Percentiles rank a stretch among this genome's conserved stretches.
Evolutionary conservation across 2,888 invertebrate genomes (phyloP).

Genomic region (Thecocarcelia acutangulata): DNA sequence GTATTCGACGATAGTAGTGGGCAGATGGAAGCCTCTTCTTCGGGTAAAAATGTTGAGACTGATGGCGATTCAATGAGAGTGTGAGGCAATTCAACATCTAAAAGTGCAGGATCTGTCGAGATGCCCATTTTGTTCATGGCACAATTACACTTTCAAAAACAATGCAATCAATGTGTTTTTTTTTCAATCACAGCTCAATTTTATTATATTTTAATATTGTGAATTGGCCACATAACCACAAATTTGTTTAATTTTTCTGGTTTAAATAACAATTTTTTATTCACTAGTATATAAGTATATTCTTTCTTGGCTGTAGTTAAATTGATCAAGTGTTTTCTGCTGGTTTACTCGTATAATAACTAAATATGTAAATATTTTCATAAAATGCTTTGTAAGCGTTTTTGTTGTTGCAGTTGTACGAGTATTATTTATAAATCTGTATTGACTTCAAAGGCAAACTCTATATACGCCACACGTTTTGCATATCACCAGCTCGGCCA

Average conservation of each 20-base stretch:
- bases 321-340: not conserved
- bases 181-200: not conserved
- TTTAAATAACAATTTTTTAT: not conserved
- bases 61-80: slow-evolving; percentile 79
- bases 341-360: not conserved
- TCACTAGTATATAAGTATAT: not conserved
- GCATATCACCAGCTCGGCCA: slow-evolving; percentile 10
- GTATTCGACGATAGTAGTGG: slow-evolving; percentile 85
- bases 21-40: slow-evolving; percentile 86
- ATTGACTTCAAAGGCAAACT: slow-evolving; percentile 24
- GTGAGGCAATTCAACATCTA: slow-evolving; percentile 78
- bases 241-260: not conserved
- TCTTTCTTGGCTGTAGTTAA: too few relatives aligned
- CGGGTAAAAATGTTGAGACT: slow-evolving; percentile 81
- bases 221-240: slow-evolving; percentile 16
- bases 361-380: not conserved
- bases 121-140: slow-evolving; percentile 77
- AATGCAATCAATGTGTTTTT: not conserved
- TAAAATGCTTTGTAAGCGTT: slow-evolving; percentile 40
- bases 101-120: slow-evolving; percentile 78
- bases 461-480: slow-evolving; percentile 14
- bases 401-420: slow-evolving; percentile 26
- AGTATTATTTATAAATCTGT: slow-evolving; percentile 13
- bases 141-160: not conserved
- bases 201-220: too few relatives aligned